Base-by-base conservation (phyloP, 2,113 vertebrate species). In the Cacatua alba region DNA sequence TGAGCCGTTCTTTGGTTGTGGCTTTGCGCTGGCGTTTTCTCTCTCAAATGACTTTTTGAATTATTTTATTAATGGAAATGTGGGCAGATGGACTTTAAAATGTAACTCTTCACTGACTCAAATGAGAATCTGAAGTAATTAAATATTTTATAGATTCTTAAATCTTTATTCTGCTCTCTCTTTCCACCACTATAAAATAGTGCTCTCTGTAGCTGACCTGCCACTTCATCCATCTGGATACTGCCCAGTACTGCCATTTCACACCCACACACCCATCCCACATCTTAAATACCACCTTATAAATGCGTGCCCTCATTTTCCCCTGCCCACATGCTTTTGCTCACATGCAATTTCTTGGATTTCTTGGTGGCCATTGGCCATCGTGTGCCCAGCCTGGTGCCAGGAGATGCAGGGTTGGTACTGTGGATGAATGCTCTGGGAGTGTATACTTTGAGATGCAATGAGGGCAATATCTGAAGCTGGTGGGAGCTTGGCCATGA, bases 1-100 rank as follows among this genome's bases (percentile, higher is more conserved):
- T 69, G 67, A 93, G 78, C 24, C 0, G 0, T 20, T 92, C 85
- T 39, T 88, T 51, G 31, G 80, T 48, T 68, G 62, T 79, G 71
- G 74, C 81, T 91, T 86, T 33, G 57, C 0, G 1, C 53, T 67
- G 76, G 64, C 0, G 0, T 82, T 93, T 65, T 37, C 37, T n/a
- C 43, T 84, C 88, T 86, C 67, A 53, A 43, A 84, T n/a, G 60
- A n/a, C 51, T 86, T 78, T 68, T 11, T 33, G 74, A 88, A 80
- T 80, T 83, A 52, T 90, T 96, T 96, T 88, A 92, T 95, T 95
- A 90, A 94, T 72, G 94, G 90, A 64, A 75, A 90, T 68, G 60
- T 93, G 82, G 79, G 90, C 95, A 95, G 93, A 75, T 48, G 82
- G 90, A 51, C 85, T 83, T 12, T 51, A 59, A 75, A 88, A 71